Evolutionary conservation across 2,888 invertebrate genomes (phyloP).

Genomic region (Pristionchus fissidentatus): DNA sequence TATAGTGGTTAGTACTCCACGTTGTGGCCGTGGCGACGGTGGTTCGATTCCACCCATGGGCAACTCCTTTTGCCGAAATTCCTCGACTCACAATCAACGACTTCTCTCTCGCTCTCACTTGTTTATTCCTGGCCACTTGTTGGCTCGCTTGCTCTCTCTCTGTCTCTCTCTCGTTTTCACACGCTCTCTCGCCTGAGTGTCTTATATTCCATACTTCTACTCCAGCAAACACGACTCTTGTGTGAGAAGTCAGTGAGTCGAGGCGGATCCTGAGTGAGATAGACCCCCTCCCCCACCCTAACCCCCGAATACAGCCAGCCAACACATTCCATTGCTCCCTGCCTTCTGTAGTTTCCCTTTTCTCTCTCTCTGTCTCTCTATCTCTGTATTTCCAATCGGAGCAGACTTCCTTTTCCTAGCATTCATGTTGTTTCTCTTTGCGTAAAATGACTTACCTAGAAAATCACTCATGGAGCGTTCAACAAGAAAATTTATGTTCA

Average conservation of each 20-base stretch:
- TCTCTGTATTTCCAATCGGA: too few relatives aligned
- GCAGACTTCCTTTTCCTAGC: too few relatives aligned
- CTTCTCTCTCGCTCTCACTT: conserved; percentile 7
- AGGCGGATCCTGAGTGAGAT: conserved; percentile 2
- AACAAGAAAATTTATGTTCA: too few relatives aligned
- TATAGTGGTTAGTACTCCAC: conserved; percentile 71
- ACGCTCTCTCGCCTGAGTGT: too few relatives aligned
- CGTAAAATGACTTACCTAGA: too few relatives aligned
- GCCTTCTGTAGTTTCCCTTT: neutral
- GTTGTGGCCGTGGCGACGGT: conserved; percentile 69
- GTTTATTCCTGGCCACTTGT: conserved; percentile 26
- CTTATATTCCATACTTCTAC: conserved; percentile 38
- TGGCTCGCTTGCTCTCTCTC: neutral
- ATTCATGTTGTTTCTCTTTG: too few relatives aligned
- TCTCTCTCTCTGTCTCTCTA: neutral
- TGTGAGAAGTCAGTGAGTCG: conserved; percentile 1
- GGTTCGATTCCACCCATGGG: conserved; percentile 62
- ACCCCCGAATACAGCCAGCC: neutral
- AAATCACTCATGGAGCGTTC: too few relatives aligned
- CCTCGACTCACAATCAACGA: neutral
- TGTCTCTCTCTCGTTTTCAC: neutral
- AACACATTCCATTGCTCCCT: neutral
- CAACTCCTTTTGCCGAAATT: conserved; percentile 43
- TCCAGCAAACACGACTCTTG: conserved; percentile 39
- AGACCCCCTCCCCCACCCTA: neutral